Conservation (phyloP, 2,797 vertebrate species). For the Sebastes steindachneri region DNA sequence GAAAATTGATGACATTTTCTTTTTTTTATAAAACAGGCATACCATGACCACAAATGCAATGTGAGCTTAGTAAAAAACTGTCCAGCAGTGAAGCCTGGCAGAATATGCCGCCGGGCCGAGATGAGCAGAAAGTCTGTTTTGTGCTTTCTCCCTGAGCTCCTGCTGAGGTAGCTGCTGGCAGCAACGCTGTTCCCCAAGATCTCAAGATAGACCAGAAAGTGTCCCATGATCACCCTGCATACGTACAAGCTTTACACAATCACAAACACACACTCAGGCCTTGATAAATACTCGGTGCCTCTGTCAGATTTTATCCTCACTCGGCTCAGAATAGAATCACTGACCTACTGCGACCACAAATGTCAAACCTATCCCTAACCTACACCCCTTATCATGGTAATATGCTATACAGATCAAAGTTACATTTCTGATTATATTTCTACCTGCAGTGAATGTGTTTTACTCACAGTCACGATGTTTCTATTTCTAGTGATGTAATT, state of each 20-base stretch:
- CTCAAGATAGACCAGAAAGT: constrained; percentile 32
- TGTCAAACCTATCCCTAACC: not conserved
- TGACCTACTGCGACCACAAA: not conserved
- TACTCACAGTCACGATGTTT: not conserved
- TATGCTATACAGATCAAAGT: not conserved
- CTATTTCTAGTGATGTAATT: not conserved
- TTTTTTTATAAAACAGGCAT: not conserved
- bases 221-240: constrained; percentile 41
- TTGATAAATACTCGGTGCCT: constrained; percentile 5
- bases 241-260: not conserved
- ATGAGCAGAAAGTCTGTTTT: constrained; percentile 25
- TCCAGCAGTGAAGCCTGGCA: not conserved
- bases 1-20: not conserved
- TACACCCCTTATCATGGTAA: not conserved
- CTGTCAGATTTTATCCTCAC: not conserved
- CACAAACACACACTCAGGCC: not conserved
- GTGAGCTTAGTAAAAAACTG: not conserved
- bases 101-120: not conserved
- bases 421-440: not conserved
- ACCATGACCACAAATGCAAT: not conserved
- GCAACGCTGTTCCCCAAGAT: constrained; percentile 23
- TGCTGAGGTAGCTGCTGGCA: constrained; percentile 36
- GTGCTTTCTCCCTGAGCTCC: constrained; percentile 36
- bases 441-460: not conserved
- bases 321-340: constrained; percentile 1